Evolutionary conservation across 2,113 vertebrate species (phyloP), one percentile per base, ranked within the genome.

Genomic region (Alaudala cheleensis): DNA sequence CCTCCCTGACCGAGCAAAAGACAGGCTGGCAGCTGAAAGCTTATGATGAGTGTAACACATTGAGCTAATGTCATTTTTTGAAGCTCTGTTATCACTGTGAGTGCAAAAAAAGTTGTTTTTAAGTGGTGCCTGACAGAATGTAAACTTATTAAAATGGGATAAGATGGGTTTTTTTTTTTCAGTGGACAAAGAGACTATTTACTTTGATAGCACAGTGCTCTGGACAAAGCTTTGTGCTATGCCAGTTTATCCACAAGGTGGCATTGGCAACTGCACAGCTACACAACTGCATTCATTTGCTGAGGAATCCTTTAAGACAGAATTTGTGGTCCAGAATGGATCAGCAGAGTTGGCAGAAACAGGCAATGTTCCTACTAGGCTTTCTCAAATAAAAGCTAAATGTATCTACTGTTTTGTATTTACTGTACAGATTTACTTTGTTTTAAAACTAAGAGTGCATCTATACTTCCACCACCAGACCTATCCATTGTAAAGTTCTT

Each of bases 191-290:
- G 19, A 72, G 25, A 25, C 24, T 28, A 4, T 70, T 65, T 39
- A 13, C 73, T 91, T 31, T 5, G 40, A 5, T 15, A n/a, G 39
- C 33, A 8, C 5, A 0, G 29, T 26, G 50, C 50, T 40, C 24
- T 22, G 44, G 18, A 26, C 39, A 74, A 49, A 45, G 40, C 26
- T n/a, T 16, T 47, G 14, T 33, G 42, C 61, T 94, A 8, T 24
- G 49, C 53, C 34, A 17, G 6, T 17, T 2, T 17, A 47, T 60
- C 98, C 97, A 97, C 94, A 29, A 93, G 97, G 74, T 97, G 98
- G 97, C 97, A 81, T 0, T 69, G 33, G 83, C 47, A 81, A 60
- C 71, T 69, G 51, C 34, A 31, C 57, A 53, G 64, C 10, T 39
- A 34, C 64, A 29, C 23, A 61, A 24, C 16, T 34, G 50, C 77